phyloP scores from a whole-genome alignment of 2,113 vertebrate species.

The Sarotherodon lohbergeri region DNA sequence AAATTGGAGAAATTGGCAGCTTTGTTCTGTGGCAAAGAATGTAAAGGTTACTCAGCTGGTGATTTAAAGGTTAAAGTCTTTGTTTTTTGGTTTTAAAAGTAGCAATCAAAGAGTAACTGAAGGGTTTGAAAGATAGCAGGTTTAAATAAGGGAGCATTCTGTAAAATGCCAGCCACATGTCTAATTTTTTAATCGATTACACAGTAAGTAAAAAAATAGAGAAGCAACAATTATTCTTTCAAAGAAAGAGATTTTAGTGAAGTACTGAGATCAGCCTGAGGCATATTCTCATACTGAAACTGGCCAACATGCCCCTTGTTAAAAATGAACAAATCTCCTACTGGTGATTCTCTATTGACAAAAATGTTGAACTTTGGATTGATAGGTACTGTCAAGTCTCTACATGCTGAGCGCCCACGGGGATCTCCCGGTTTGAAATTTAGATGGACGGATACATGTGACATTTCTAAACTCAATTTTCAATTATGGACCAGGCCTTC shows the following conservation, averaged over 20 bases:
- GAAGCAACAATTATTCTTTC: not conserved
- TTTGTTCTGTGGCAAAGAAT: not conserved
- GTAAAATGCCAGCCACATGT: not conserved
- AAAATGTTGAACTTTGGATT: constrained; percentile 45
- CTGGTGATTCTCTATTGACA: constrained; percentile 36
- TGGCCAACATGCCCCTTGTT: constrained; percentile 34
- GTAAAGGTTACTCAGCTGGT: constrained; percentile 15
- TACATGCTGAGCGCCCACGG: constrained; percentile 15
- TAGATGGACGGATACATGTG: constrained; percentile 56
- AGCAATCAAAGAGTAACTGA: not conserved
- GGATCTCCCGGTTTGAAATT: constrained; percentile 45
- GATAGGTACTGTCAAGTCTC: constrained; percentile 34
- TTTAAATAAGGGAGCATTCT: not conserved
- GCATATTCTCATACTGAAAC: not conserved
- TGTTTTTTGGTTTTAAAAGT: constrained; percentile 3
- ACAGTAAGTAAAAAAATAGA: not conserved
- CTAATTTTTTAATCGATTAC: not conserved
- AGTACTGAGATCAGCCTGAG: not conserved
- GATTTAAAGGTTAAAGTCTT: constrained; percentile 28
- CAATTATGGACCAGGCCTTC: constrained; percentile 50
- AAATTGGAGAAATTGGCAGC: not conserved
- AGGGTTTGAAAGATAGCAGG: not conserved
- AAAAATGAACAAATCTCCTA: constrained; percentile 42
- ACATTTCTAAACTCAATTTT: constrained; percentile 60
- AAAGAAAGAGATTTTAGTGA: constrained; percentile 2